These are phyloP conservation scores for Villa cingulata DNA, from an alignment of 2,888 invertebrate genomes.

Conservation along the genomic window DNA sequence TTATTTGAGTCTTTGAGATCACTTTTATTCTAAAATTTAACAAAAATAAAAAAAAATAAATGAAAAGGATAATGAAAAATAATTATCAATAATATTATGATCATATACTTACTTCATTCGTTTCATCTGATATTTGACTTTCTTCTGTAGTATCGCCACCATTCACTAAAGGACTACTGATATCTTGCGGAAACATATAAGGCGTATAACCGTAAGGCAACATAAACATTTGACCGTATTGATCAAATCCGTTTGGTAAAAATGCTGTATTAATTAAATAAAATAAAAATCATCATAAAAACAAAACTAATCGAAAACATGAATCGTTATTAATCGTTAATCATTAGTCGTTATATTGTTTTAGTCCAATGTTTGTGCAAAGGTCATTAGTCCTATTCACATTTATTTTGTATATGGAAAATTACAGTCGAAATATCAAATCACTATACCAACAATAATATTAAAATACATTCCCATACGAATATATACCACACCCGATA, in stretches of 20 bases:
- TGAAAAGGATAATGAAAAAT: not conserved
- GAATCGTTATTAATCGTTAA: too few species aligned
- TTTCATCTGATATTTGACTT: slow-evolving; percentile 6
- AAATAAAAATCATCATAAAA: too few species aligned
- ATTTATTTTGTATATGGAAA: too few species aligned
- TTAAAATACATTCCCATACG: too few species aligned
- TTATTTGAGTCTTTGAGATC: slow-evolving; percentile 6
- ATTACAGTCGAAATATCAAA: too few species aligned
- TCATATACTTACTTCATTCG: slow-evolving; percentile 4
- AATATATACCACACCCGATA: too few species aligned
- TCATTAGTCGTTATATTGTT: too few species aligned
- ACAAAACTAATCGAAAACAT: too few species aligned
- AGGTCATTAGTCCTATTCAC: too few species aligned
- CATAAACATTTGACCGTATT: slow-evolving; percentile 16
- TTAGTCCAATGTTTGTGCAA: too few species aligned
- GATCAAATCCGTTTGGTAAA: slow-evolving; percentile 16
- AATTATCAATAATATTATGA: not conserved
- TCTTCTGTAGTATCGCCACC: slow-evolving; percentile 7
- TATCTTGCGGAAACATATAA: slow-evolving; percentile 14
- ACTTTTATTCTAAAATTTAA: slow-evolving; percentile 2
- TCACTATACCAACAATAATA: too few species aligned
- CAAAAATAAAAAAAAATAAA: not conserved
- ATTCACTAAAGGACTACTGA: slow-evolving; percentile 8
- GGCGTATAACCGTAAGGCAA: slow-evolving; percentile 17
- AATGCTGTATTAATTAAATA: slow-evolving; percentile 8